Percentiles rank a stretch among this genome's conserved stretches.
phyloP scores from a whole-genome alignment of 2,113 vertebrate genomes.

The Melospiza melodia region DNA sequence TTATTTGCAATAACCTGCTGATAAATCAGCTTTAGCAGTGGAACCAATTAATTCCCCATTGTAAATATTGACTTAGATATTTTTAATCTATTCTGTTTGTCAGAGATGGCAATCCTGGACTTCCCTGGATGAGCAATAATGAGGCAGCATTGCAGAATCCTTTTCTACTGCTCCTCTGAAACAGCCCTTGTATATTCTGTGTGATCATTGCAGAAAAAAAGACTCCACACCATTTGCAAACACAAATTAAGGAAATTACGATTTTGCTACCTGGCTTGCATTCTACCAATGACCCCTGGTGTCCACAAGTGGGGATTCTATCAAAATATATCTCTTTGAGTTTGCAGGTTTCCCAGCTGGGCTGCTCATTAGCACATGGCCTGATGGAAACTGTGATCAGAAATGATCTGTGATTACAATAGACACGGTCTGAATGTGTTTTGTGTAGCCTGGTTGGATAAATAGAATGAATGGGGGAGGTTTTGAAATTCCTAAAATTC shows the following conservation, averaged over 20 bases:
- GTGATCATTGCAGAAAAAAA: neutral
- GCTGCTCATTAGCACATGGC: neutral
- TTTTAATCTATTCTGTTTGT: slow-evolving; percentile 10
- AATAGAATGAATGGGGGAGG: neutral
- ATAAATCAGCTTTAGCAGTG: slow-evolving; percentile 5
- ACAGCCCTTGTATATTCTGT: neutral
- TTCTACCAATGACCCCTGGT: neutral
- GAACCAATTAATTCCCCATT: slow-evolving; percentile 25
- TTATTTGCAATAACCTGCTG: neutral
- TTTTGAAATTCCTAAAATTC: neutral
- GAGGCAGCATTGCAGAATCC: neutral
- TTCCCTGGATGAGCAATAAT: neutral
- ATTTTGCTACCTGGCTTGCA: neutral
- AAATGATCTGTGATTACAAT: neutral
- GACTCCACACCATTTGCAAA: neutral
- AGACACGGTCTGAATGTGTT: neutral
- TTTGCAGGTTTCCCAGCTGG: neutral
- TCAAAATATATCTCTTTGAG: neutral
- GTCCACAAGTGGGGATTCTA: neutral
- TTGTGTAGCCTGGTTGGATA: neutral
- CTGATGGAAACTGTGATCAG: neutral
- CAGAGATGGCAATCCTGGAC: neutral
- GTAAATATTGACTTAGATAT: slow-evolving; percentile 16
- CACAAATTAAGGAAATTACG: neutral
- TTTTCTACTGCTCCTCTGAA: neutral